A percentile compares a stretch with the other conserved stretches of the same genome.
These are phyloP conservation scores for Dipodomys spectabilis DNA, from an alignment of 2,113 vertebrate species.

Conservation along the genomic window DNA sequence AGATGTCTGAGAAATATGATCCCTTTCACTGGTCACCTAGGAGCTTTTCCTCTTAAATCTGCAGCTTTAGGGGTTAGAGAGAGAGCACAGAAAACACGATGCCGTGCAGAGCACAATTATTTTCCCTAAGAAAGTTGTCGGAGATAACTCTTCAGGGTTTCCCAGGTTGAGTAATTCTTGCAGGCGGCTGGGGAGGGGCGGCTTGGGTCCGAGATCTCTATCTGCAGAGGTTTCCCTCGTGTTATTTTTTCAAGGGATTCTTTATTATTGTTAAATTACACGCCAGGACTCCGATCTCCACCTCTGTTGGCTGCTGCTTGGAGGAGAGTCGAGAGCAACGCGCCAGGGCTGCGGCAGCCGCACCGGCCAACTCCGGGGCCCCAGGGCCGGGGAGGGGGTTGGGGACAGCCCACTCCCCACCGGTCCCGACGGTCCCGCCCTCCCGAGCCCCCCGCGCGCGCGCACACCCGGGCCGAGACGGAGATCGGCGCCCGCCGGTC, in stretches of 20 bases:
- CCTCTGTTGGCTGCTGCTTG: conserved; percentile 1
- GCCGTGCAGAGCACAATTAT: conserved; percentile 57
- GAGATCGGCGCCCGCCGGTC: conserved; percentile 12
- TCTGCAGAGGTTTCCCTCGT: conserved; percentile 46
- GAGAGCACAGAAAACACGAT: conserved; percentile 49
- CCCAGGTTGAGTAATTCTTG: conserved; percentile 61
- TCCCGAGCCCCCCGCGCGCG: background rate
- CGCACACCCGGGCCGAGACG: background rate
- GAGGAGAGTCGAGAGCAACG: conserved; percentile 6
- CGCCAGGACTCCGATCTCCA: conserved; percentile 55
- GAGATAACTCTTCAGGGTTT: conserved; percentile 67
- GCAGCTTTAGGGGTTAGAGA: background rate
- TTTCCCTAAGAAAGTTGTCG: conserved; percentile 75
- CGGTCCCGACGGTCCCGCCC: conserved; percentile 4
- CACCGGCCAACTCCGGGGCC: conserved; percentile 9
- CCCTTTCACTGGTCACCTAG: conserved; percentile 69
- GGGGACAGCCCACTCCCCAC: background rate
- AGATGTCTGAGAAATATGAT: conserved; percentile 63
- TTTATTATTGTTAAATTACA: background rate
- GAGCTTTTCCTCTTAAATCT: conserved; percentile 59
- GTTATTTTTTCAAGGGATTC: conserved; percentile 38
- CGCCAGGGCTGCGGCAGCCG: conserved; percentile 70
- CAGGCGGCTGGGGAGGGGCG: conserved; percentile 9
- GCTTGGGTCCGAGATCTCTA: conserved; percentile 42
- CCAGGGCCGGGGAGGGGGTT: background rate